These are phyloP conservation scores for Molossus molossus DNA, from an alignment of 2,797 vertebrate genomes.

Conservation along the genomic window DNA sequence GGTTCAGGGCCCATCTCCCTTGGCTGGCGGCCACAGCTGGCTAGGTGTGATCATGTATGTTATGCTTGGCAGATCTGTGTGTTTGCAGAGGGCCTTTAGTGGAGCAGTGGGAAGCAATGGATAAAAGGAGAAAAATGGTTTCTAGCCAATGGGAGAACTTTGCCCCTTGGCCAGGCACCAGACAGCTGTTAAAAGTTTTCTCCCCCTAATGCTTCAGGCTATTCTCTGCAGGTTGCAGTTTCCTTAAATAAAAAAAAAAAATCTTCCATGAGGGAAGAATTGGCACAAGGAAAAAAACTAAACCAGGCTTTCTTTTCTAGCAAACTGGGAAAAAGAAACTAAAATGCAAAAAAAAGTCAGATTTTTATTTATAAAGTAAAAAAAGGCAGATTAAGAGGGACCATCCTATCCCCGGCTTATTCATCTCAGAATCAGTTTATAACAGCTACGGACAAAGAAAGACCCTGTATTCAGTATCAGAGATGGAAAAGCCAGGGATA, in stretches of 20 bases:
- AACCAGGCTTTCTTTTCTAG: slow-evolving; percentile 69
- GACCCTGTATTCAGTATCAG: background rate
- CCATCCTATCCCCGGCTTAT: background rate
- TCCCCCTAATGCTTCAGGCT: slow-evolving; percentile 68
- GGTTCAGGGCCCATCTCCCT: slow-evolving; percentile 74
- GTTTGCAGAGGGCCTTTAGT: slow-evolving; percentile 77
- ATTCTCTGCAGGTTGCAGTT: slow-evolving; percentile 66
- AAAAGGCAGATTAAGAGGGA: background rate
- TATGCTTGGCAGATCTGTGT: slow-evolving; percentile 78
- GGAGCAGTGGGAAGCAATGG: slow-evolving; percentile 69
- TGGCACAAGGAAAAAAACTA: slow-evolving; percentile 22
- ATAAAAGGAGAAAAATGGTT: slow-evolving; percentile 79
- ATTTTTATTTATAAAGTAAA: slow-evolving; percentile 41
- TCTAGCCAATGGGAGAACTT: slow-evolving; percentile 67
- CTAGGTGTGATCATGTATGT: slow-evolving; percentile 84
- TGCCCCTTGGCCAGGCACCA: slow-evolving; percentile 77
- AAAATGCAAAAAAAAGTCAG: background rate
- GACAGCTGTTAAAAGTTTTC: slow-evolving; percentile 81
- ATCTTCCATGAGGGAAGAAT: background rate
- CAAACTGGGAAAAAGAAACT: background rate
- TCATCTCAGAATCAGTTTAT: background rate
- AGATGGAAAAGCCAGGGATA: background rate
- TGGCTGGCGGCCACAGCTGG: slow-evolving; percentile 68
- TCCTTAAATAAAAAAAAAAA: slow-evolving; percentile 80
- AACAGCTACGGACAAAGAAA: background rate